Conservation (phyloP, 2,113 vertebrate species). For the human region DNA sequence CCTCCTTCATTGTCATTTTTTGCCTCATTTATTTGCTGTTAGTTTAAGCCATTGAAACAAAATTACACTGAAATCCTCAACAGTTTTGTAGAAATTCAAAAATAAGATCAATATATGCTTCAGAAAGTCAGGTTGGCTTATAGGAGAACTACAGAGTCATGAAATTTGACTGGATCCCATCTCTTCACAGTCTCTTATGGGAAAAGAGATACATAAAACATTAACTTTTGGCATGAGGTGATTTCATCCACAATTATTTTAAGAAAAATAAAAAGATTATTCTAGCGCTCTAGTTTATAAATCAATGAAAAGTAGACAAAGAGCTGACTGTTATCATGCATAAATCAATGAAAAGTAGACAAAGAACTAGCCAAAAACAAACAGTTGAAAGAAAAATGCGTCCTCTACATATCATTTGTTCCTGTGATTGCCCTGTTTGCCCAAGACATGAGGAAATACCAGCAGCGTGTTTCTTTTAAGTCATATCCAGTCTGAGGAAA, state of each 20-base stretch:
- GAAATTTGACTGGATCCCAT: not conserved
- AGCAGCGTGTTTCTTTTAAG: not conserved
- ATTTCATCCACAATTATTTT: not conserved
- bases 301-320: not conserved
- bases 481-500: not conserved
- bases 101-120: not conserved
- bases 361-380: not conserved
- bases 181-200: not conserved
- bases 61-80: not conserved
- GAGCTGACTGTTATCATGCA: not conserved
- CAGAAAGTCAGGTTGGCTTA: not conserved
- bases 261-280: not conserved
- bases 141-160: not conserved
- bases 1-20: not conserved
- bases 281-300: not conserved
- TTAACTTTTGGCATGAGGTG: not conserved
- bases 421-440: not conserved
- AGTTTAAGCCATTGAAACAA: constrained; percentile 31
- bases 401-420: not conserved
- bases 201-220: not conserved
- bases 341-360: not conserved
- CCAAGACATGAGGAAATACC: not conserved
- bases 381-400: not conserved
- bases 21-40: not conserved
- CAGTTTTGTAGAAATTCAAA: not conserved